Evolutionary conservation across 2,888 invertebrate genomes (phyloP), one percentile per base, ranked within the genome.

Genomic region (Protonemura montana): DNA sequence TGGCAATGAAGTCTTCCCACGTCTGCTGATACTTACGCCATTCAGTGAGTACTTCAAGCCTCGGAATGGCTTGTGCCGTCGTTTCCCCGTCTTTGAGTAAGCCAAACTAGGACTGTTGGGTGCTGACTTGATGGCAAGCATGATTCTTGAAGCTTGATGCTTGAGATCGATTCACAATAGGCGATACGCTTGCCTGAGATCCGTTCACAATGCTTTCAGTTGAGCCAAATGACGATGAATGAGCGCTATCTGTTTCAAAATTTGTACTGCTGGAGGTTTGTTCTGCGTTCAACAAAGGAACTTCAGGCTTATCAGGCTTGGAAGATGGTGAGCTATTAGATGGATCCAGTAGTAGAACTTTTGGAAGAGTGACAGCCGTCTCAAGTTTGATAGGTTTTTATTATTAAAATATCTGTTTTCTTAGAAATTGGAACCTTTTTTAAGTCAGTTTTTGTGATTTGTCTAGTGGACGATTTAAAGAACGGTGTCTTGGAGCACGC

Each of bases 21-120:
- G 42, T 21, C 29, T 26, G 59, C 6, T 84, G 21, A 81, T 29
- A 21, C 21, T n/a, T 81, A 87, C 87, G 16, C 88, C 88, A 85
- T 87, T 88, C 29, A 89, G 88, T 5, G 89, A 89, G 84, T 89
- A 89, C 27, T 88, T 88, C 27, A 89, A 87, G 26, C 89, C 89
- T 87, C 88, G 88, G 77, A 87, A 89, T 42, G 89, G 88, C 78
- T 88, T 88, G 81, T 89, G 88, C 25, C 88, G 86, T 76, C 88
- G 87, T 85, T 88, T 89, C 5, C 88, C 88, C 30, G 89, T 89
- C 85, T 88, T 89, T n/a, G 88, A 88, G 83, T 87, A 87, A 1
- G 86, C 76, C 76, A 84, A 59, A 76, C 59, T 25, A 26, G 42
- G 84, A 26, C 82, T 83, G 30, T 42, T 83, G 10, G 84, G 84